A percentile compares a stretch with the other conserved stretches of the same genome.
These are phyloP conservation scores for Ramphastos sulfuratus DNA, from an alignment of 2,113 vertebrate genomes.

Conservation along the genomic window DNA sequence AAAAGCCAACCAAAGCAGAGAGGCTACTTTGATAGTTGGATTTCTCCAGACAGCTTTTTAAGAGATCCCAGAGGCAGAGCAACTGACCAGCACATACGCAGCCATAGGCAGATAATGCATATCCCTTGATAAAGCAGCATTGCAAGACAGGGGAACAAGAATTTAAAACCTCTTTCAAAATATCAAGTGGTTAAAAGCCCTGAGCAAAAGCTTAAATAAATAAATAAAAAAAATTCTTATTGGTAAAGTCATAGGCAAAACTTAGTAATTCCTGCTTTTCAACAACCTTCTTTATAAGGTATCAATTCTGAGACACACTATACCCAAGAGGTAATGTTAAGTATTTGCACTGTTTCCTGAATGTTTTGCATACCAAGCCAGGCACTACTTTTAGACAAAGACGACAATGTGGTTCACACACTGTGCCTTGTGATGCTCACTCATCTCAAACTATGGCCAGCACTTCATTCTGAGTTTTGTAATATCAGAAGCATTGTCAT, in stretches of 20 bases:
- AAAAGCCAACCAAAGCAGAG: neutral
- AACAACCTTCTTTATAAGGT: slow-evolving; percentile 61
- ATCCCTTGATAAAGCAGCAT: slow-evolving; percentile 9
- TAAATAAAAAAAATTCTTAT: neutral
- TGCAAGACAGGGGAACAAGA: neutral
- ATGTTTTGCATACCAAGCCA: slow-evolving; percentile 10
- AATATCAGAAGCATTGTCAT: slow-evolving; percentile 42
- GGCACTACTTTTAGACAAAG: neutral
- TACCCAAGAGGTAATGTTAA: slow-evolving; percentile 51
- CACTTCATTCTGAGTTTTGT: slow-evolving; percentile 38
- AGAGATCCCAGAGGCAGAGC: too few relatives aligned
- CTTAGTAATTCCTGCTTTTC: slow-evolving; percentile 41
- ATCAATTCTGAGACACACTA: slow-evolving; percentile 46
- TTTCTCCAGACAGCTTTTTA: too few relatives aligned
- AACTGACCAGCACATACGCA: neutral
- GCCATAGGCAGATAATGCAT: neutral
- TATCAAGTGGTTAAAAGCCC: neutral
- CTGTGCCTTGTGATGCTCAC: neutral
- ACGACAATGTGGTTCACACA: neutral
- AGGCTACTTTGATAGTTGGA: neutral
- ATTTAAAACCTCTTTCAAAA: slow-evolving; percentile 10
- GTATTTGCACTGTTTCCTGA: slow-evolving; percentile 42
- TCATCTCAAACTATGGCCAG: slow-evolving; percentile 48
- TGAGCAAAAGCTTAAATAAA: neutral
- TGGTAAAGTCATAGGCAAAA: neutral